These are phyloP conservation scores for Drosophila orena DNA, from an alignment of 1,140 invertebrate species.

Conservation along the genomic window DNA sequence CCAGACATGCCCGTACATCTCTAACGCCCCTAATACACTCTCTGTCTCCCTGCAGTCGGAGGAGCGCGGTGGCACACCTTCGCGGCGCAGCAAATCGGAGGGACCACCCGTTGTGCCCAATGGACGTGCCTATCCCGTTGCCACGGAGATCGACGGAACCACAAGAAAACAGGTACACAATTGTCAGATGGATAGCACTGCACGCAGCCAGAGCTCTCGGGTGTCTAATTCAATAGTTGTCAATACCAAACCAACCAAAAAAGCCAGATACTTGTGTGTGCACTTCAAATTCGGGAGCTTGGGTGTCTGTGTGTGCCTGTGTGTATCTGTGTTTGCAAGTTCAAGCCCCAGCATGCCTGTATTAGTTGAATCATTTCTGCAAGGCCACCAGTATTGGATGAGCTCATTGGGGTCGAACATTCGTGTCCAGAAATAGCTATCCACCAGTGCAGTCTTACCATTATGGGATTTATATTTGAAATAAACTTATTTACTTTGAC, in stretches of 20 bases:
- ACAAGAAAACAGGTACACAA: slow-evolving; percentile 84
- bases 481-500: too few species aligned
- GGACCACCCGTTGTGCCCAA: slow-evolving; percentile 87
- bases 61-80: slow-evolving; percentile 86
- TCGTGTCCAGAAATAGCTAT: too few species aligned
- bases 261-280: slow-evolving; percentile 15
- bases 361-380: neutral
- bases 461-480: too few species aligned
- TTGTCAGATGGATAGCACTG: slow-evolving; percentile 48
- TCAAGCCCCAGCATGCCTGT: slow-evolving; percentile 14
- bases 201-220: slow-evolving; percentile 26
- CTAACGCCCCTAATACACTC: neutral
- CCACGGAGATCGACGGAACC: slow-evolving; percentile 85
- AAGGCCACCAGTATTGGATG: neutral
- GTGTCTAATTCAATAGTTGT: slow-evolving; percentile 35
- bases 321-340: slow-evolving; percentile 1
- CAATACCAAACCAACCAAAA: neutral
- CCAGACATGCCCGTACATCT: slow-evolving; percentile 28
- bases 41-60: slow-evolving; percentile 85
- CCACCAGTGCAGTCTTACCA: too few species aligned
- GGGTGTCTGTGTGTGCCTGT: slow-evolving; percentile 10
- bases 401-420: neutral
- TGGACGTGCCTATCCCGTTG: slow-evolving; percentile 85
- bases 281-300: neutral
- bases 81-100: slow-evolving; percentile 90